phyloP scores from a whole-genome alignment of 2,888 invertebrate species.

The Drosophila histrio region DNA sequence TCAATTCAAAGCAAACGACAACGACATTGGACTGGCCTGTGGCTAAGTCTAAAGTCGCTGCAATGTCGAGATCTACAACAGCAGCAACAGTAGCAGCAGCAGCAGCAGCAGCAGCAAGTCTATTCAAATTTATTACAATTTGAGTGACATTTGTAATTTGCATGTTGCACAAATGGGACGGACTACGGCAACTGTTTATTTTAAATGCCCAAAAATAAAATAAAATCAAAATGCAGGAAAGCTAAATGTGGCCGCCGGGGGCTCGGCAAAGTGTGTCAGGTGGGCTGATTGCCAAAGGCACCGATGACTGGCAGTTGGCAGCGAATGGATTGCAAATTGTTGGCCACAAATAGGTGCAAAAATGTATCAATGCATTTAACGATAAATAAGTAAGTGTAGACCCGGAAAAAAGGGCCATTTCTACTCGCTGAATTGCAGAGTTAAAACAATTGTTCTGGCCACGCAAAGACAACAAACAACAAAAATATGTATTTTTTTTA shows the following conservation, averaged over 20 bases:
- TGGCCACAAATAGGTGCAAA: background rate
- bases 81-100: constrained; percentile 13
- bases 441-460: background rate
- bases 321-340: constrained; percentile 9
- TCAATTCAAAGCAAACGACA: constrained; percentile 16
- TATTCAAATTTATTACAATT: constrained; percentile 40
- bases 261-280: constrained; percentile 57
- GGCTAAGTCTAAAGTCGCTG: constrained; percentile 28
- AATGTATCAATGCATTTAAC: background rate
- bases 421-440: background rate
- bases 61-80: constrained; percentile 23
- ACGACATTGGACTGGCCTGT: constrained; percentile 43
- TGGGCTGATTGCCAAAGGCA: constrained; percentile 62
- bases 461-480: background rate
- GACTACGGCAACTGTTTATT: constrained; percentile 17
- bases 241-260: constrained; percentile 33
- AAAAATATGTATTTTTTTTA: background rate
- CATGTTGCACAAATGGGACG: constrained; percentile 36
- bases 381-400: background rate
- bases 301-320: constrained; percentile 39
- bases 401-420: background rate
- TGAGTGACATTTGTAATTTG: constrained; percentile 59
- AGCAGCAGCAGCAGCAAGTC: constrained; percentile 19
- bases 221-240: background rate
- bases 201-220: constrained; percentile 16